Conservation (phyloP, 53 echinoderm and acorn worm genomes). For the Holothuria scabra region DNA sequence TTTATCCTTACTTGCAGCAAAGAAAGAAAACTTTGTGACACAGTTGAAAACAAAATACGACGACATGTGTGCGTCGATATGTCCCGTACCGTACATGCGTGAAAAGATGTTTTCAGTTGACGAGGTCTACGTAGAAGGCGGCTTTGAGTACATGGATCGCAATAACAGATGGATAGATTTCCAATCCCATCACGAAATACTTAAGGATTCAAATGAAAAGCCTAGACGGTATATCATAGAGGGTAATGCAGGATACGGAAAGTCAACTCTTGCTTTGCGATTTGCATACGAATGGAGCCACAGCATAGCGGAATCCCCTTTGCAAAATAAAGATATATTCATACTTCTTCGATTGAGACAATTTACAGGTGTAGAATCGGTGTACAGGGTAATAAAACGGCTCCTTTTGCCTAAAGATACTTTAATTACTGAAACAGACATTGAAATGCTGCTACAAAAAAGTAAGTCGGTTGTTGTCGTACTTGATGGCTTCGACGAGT, state of each 20-base stretch:
- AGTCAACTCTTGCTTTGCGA: not conserved
- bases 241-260: not conserved
- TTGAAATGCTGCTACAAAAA: not conserved
- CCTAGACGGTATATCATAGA: not conserved
- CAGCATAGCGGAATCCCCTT: not conserved
- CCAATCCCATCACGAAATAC: not conserved
- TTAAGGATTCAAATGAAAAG: not conserved
- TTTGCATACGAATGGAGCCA: not conserved
- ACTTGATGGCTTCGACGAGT: constrained; percentile 21
- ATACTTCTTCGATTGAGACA: not conserved
- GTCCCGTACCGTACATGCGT: too few relatives aligned
- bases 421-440: not conserved
- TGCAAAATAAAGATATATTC: not conserved
- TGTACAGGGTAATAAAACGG: not conserved
- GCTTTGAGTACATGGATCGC: not conserved
- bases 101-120: not conserved
- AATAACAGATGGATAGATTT: not conserved
- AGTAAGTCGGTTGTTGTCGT: not conserved
- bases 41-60: too few relatives aligned
- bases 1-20: too few relatives aligned
- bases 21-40: too few relatives aligned
- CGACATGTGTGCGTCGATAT: too few relatives aligned
- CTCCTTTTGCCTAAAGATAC: not conserved
- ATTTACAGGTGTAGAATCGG: not conserved
- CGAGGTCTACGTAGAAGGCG: not conserved